phyloP scores from a whole-genome alignment of 2,113 vertebrate species.

The Gobio gobio region DNA sequence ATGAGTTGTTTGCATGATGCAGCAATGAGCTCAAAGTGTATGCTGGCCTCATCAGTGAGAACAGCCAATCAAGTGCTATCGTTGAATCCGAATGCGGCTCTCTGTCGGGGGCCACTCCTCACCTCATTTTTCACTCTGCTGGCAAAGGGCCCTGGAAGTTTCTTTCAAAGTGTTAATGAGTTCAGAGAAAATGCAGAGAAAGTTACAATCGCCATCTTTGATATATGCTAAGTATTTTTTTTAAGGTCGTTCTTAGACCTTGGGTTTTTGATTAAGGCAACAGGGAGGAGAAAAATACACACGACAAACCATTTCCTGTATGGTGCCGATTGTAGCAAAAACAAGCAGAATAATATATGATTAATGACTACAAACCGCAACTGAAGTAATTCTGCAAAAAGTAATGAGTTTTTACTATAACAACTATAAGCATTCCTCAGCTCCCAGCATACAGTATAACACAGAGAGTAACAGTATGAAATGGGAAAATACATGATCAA shows the following conservation, averaged over 20 bases:
- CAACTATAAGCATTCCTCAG: not conserved
- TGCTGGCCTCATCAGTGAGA: conserved; percentile 48
- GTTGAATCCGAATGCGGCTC: conserved; percentile 36
- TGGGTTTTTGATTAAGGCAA: conserved; percentile 40
- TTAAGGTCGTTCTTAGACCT: conserved; percentile 38
- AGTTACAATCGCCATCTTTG: conserved; percentile 45
- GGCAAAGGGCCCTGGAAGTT: conserved; percentile 67
- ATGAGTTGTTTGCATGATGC: conserved; percentile 54
- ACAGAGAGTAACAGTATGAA: not conserved
- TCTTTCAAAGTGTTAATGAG: conserved; percentile 64
- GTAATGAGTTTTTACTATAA: conserved; percentile 13
- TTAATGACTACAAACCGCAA: conserved; percentile 25
- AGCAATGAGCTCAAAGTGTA: conserved; percentile 27
- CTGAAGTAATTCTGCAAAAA: conserved; percentile 27
- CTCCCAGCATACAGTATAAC: not conserved
- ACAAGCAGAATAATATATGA: conserved; percentile 17
- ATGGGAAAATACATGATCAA: not conserved
- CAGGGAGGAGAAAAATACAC: not conserved
- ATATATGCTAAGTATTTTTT: conserved; percentile 46
- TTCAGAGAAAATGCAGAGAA: conserved; percentile 63
- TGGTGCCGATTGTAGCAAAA: not conserved
- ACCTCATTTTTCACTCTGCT: conserved; percentile 67
- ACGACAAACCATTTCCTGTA: conserved; percentile 14
- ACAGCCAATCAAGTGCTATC: conserved; percentile 40
- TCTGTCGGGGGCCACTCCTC: conserved; percentile 56